Conservation (phyloP, 1,140 invertebrate genomes). For the Eupristina koningsbergeri region DNA sequence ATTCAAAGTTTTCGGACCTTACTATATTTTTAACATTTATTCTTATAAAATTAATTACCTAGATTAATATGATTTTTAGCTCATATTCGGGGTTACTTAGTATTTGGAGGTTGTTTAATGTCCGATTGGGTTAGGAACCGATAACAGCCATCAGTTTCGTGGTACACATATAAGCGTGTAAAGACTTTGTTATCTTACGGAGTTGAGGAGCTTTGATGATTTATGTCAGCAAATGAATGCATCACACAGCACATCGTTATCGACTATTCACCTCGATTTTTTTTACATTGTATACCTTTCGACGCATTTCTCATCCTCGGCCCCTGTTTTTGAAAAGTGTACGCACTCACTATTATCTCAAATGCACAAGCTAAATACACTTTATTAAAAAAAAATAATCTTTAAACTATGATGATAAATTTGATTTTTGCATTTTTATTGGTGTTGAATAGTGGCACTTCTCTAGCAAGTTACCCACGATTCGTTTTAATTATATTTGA, state of each 20-base stretch:
- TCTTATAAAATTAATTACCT: neutral
- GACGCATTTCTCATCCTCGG: neutral
- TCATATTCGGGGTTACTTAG: neutral
- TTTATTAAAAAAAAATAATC: neutral
- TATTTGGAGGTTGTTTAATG: neutral
- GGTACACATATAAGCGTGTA: constrained; percentile 34
- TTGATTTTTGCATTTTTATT: constrained; percentile 38
- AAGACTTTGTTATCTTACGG: constrained; percentile 47
- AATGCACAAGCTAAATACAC: neutral
- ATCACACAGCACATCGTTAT: constrained; percentile 52
- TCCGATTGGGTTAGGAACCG: constrained; percentile 57
- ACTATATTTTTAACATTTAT: neutral
- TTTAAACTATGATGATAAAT: constrained; percentile 16
- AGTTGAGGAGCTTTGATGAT: constrained; percentile 52
- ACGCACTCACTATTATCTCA: neutral
- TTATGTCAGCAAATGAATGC: constrained; percentile 54
- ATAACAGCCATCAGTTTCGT: constrained; percentile 57
- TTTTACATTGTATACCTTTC: neutral
- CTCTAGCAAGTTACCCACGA: neutral
- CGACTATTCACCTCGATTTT: constrained; percentile 56
- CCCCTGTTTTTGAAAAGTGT: neutral
- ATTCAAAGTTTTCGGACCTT: no score
- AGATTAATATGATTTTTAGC: neutral
- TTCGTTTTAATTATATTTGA: neutral
- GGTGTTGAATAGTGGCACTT: no score